Evolutionary conservation across 2,797 vertebrate genomes (phyloP).

Genomic region (Smutsia gigantea): DNA sequence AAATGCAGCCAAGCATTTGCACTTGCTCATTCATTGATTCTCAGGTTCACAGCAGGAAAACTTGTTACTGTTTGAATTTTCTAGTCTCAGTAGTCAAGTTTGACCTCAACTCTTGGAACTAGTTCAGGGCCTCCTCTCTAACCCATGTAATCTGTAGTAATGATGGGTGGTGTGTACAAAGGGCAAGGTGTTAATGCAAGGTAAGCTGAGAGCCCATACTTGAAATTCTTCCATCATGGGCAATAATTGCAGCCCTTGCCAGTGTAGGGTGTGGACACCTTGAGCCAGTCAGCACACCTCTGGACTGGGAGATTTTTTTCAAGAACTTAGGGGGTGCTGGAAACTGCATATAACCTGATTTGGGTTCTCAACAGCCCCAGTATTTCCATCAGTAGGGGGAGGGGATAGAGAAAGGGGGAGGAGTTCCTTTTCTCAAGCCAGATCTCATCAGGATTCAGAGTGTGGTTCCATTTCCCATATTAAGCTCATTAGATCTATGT

Average conservation of each 20-base stretch:
- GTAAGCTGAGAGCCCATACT: neutral
- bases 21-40: neutral
- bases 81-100: neutral
- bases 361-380: neutral
- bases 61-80: neutral
- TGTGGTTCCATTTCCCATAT: neutral
- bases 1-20: neutral
- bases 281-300: neutral
- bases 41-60: neutral
- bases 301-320: neutral
- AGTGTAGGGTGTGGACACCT: neutral
- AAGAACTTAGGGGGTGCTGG: neutral
- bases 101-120: neutral
- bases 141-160: neutral
- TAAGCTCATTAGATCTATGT: neutral
- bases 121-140: neutral
- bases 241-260: neutral
- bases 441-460: neutral
- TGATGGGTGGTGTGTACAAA: neutral
- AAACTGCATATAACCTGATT: neutral
- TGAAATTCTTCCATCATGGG: neutral
- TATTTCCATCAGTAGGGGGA: neutral
- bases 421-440: neutral
- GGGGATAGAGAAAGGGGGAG: neutral
- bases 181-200: neutral